A percentile compares a stretch with the other conserved stretches of the same genome.
phyloP scores from a whole-genome alignment of 2,888 invertebrate genomes.

The Phortica okadai region DNA sequence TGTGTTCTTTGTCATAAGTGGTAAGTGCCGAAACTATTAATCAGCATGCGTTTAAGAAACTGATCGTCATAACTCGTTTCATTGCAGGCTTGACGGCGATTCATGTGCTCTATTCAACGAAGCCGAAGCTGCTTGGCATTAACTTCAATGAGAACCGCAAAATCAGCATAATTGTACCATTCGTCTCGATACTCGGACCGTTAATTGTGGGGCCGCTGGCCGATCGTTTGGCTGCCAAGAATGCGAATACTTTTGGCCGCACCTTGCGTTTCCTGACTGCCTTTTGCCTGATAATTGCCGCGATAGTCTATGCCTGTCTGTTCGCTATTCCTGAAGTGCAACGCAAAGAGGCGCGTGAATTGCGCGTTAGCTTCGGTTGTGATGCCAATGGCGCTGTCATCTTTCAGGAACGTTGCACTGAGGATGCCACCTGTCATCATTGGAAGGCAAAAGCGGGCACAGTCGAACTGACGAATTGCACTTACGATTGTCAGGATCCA shows the following conservation, averaged over 20 bases:
- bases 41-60: background rate
- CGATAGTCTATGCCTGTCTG: conserved; percentile 83
- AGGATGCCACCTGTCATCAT: conserved; percentile 82
- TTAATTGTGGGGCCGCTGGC: conserved; percentile 86
- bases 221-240: conserved; percentile 78
- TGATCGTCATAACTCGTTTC: background rate
- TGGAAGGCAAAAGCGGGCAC: conserved; percentile 83
- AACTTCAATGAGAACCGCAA: conserved; percentile 85
- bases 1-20: conserved; percentile 88
- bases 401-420: conserved; percentile 84
- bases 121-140: conserved; percentile 79
- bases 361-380: conserved; percentile 84
- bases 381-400: conserved; percentile 83
- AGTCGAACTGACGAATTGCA: conserved; percentile 82
- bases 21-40: conserved; percentile 74
- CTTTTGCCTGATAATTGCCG: conserved; percentile 82
- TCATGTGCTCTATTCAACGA: conserved; percentile 87
- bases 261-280: conserved; percentile 84
- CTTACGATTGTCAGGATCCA: conserved; percentile 82
- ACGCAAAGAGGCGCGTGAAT: conserved; percentile 78
- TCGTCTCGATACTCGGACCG: conserved; percentile 87
- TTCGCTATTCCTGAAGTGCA: conserved; percentile 83
- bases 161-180: conserved; percentile 87
- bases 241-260: conserved; percentile 78
- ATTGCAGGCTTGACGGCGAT: conserved; percentile 87